Conservation (phyloP, 2,888 invertebrate genomes). For the Nymphalis polychloros region DNA sequence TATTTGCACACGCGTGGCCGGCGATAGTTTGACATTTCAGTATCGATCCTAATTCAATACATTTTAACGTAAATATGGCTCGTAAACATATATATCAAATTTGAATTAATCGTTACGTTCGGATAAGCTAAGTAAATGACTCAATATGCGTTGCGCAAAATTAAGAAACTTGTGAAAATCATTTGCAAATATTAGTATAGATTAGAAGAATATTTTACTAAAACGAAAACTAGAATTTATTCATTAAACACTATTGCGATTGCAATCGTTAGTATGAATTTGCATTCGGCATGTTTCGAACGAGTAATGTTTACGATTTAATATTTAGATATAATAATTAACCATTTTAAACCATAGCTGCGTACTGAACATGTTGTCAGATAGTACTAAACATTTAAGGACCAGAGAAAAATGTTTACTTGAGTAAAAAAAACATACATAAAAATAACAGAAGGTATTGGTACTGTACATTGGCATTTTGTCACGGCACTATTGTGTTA, state of each 20-base stretch:
- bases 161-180: not conserved
- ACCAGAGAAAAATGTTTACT: too few species aligned
- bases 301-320: not conserved
- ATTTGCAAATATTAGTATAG: not conserved
- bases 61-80: not conserved
- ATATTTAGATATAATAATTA: too few species aligned
- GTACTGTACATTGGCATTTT: too few species aligned
- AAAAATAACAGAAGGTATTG: too few species aligned
- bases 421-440: too few species aligned
- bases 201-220: not conserved
- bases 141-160: conserved; percentile 6
- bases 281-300: not conserved
- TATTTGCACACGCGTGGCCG: not conserved
- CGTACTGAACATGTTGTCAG: too few species aligned
- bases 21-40: conserved; percentile 1
- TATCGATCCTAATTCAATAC: conserved; percentile 2
- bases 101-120: not conserved
- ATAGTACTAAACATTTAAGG: too few species aligned
- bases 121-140: conserved; percentile 1
- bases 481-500: too few species aligned
- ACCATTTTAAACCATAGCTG: too few species aligned
- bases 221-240: not conserved
- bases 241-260: not conserved
- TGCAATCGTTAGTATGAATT: not conserved
- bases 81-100: conserved; percentile 6